Conservation (phyloP, 2,113 vertebrate genomes). For the Sylvietta virens region DNA sequence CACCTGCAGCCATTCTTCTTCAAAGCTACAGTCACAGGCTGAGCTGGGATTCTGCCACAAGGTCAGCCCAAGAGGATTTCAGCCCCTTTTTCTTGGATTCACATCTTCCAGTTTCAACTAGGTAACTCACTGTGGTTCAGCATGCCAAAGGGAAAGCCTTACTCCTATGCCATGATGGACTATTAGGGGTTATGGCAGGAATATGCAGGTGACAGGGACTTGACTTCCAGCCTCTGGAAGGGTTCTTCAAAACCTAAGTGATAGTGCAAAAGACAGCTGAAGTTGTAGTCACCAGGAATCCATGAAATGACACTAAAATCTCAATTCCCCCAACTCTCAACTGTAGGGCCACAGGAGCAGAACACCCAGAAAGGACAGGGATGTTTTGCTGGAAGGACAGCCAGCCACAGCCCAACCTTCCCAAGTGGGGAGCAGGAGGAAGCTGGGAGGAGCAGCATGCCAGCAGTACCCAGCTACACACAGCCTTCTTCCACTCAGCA, state of each 20-base stretch:
- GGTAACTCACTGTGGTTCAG: not conserved
- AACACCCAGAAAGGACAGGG: not conserved
- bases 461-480: not conserved
- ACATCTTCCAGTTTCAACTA: not conserved
- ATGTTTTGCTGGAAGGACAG: not conserved
- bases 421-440: not conserved
- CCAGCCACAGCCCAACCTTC: not conserved
- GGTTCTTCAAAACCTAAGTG: not conserved
- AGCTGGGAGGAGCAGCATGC: not conserved
- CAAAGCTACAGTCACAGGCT: not conserved
- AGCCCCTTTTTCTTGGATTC: not conserved
- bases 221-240: not conserved
- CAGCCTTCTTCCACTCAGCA: not conserved
- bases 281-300: not conserved
- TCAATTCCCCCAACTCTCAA: not conserved
- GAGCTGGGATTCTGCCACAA: not conserved
- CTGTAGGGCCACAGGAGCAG: not conserved
- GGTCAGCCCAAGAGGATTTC: not conserved
- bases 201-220: not conserved
- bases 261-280: not conserved
- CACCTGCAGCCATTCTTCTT: not conserved
- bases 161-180: not conserved
- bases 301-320: not conserved
- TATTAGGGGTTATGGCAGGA: not conserved
- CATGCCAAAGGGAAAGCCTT: not conserved